Percentiles rank a stretch among this genome's conserved stretches.
Evolutionary conservation across 2,113 vertebrate species (phyloP).

Genomic region (Bubo blakistoni): DNA sequence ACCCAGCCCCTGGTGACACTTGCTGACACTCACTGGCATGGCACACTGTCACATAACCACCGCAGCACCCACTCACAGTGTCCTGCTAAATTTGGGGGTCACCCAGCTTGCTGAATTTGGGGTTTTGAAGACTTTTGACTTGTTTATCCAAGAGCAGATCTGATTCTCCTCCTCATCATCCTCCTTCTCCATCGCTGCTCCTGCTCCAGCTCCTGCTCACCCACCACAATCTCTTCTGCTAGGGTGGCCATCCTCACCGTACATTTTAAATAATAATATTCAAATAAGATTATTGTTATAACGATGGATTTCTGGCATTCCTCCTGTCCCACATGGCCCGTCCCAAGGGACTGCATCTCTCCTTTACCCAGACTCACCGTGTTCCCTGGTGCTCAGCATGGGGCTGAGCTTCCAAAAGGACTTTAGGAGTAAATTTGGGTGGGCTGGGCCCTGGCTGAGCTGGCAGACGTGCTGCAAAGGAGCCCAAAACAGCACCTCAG

Average conservation of each 20-base stretch:
- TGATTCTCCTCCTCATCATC: not conserved
- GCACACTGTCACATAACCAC: not conserved
- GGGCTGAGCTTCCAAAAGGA: not conserved
- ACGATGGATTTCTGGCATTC: not conserved
- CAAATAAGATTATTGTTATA: not conserved
- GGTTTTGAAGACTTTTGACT: not conserved
- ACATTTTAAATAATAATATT: not conserved
- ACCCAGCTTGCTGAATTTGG: too few species aligned
- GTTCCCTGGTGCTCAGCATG: not conserved
- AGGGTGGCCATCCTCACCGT: rapidly evolving
- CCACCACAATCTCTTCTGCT: not conserved
- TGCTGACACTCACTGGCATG: rapidly evolving
- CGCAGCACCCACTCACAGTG: rapidly evolving
- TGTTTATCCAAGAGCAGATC: not conserved
- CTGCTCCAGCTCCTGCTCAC: not conserved
- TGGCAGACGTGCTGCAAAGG: not conserved
- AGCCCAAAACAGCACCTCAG: too few species aligned
- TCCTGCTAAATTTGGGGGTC: not conserved
- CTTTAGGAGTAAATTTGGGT: not conserved
- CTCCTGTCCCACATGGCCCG: not conserved
- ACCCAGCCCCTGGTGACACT: not conserved
- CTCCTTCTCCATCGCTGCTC: not conserved
- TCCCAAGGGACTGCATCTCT: too few species aligned
- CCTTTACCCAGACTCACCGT: too few species aligned
- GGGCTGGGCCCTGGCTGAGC: not conserved